These are phyloP conservation scores for Mechanitis mazaeus DNA, from an alignment of 2,888 invertebrate species.

Conservation along the genomic window DNA sequence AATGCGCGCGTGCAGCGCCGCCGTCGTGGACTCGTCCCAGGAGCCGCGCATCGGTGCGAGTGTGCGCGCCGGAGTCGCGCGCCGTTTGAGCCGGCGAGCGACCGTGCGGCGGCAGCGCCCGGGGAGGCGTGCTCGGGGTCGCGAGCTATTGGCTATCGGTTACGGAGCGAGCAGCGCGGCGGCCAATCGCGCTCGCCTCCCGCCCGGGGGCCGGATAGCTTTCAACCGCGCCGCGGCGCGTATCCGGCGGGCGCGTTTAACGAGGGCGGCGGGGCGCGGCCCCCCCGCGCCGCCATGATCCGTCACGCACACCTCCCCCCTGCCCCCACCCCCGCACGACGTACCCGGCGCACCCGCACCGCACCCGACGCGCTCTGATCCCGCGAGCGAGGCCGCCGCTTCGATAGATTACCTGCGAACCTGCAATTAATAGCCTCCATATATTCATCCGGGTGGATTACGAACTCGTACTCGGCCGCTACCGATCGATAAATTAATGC, in stretches of 20 bases:
- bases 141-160: slow-evolving; percentile 68
- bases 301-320: slow-evolving; percentile 65
- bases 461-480: slow-evolving; percentile 59
- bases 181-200: slow-evolving; percentile 62
- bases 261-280: slow-evolving; percentile 65
- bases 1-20: slow-evolving; percentile 91
- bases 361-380: slow-evolving; percentile 13
- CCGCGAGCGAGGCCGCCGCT: slow-evolving; percentile 31
- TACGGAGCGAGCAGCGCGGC: slow-evolving; percentile 55
- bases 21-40: slow-evolving; percentile 75
- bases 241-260: slow-evolving; percentile 72
- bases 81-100: slow-evolving; percentile 51
- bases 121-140: slow-evolving; percentile 48
- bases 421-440: slow-evolving; percentile 73
- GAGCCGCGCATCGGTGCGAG: slow-evolving; percentile 76
- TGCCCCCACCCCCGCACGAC: slow-evolving; percentile 32
- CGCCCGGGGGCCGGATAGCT: slow-evolving; percentile 59
- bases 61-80: slow-evolving; percentile 70
- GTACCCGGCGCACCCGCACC: slow-evolving; percentile 65
- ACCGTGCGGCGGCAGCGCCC: slow-evolving; percentile 31
- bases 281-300: slow-evolving; percentile 74
- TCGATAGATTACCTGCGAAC: slow-evolving; percentile 71
- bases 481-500: slow-evolving; percentile 43
- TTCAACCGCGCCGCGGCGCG: slow-evolving; percentile 65
- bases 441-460: slow-evolving; percentile 67